phyloP scores from a whole-genome alignment of 1,140 invertebrate genomes.

The Elymnias hypermnestra region DNA sequence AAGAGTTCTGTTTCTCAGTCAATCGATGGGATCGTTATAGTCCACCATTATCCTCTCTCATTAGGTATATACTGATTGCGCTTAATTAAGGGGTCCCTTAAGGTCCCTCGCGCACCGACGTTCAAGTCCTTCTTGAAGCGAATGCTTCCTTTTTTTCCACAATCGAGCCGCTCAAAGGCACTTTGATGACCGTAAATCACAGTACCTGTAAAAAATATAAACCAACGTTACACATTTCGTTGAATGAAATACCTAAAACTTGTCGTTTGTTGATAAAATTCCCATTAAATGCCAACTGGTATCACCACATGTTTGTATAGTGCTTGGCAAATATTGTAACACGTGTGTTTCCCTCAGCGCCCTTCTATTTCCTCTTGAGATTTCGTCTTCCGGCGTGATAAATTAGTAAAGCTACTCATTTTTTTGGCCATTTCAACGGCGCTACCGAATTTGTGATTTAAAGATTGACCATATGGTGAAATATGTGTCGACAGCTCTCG shows the following conservation, averaged over 20 bases:
- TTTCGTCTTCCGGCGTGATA: constrained; percentile 70
- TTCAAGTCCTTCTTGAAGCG: constrained; percentile 50
- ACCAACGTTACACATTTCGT: constrained; percentile 26
- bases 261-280: constrained; percentile 19
- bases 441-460: constrained; percentile 37
- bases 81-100: constrained; percentile 70
- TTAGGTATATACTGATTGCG: constrained; percentile 75
- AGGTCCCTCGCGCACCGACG: constrained; percentile 55
- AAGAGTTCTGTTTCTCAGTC: constrained; percentile 52
- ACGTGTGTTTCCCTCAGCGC: constrained; percentile 62
- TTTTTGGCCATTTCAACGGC: constrained; percentile 58
- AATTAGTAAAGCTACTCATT: constrained; percentile 50
- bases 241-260: not conserved
- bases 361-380: constrained; percentile 72
- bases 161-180: constrained; percentile 62
- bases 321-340: constrained; percentile 73
- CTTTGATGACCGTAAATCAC: constrained; percentile 64
- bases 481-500: constrained; percentile 25
- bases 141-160: constrained; percentile 66
- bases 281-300: constrained; percentile 41
- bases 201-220: constrained; percentile 54
- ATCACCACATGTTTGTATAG: constrained; percentile 63
- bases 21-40: constrained; percentile 68
- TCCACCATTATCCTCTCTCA: constrained; percentile 71
- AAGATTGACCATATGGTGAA: constrained; percentile 43